Base-by-base conservation (phyloP, 1,140 invertebrate genomes). In the Papilio polyxenes region DNA sequence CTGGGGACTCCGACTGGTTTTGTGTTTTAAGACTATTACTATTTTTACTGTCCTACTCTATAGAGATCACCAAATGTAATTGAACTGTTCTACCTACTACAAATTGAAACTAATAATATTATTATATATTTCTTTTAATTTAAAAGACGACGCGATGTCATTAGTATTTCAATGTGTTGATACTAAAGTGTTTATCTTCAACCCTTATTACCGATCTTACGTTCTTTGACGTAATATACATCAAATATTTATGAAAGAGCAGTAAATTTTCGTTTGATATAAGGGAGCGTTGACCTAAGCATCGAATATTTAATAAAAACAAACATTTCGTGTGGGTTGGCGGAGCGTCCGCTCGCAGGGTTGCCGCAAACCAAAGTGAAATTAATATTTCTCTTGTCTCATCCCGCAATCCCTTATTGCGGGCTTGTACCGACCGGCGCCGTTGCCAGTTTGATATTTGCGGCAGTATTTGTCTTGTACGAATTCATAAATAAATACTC, bases 301-400 rank as follows among this genome's bases (percentile, higher is more conserved):
- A 31, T 77, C 75, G 75, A 53, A 77, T 77, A 77, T 77, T 77
- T 77, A 77, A 77, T 77, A 77, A 72, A 72, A 72, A 53, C 48
- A 77, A 77, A 77, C 48, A 77, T 31, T 51, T 77, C n/a, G 48
- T 37, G 48, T 48, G 48, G 75, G 75, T 77, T 77, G 20, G 5
- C n/a, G 44, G 20, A 3, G 49, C 69, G 83, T 82, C 81, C 83
- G 59, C 62, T 59, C 80, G 79, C 37, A 56, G 53, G 56, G 65
- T 81, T 59, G 69, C 62, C 75, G 23, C 82, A 77, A 82, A 75
- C 83, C 84, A 82, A 83, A 85, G 85, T 85, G 80, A 83, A 85
- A 87, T 86, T 87, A 85, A 81, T 85, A 83, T 87, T 87, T 86
- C 84, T 81, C 82, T 86, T 86, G 83, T 81, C 82, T 80, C 83